These are phyloP conservation scores for Chrysotoxum bicinctum DNA, from an alignment of 2,888 invertebrate species.

Conservation along the genomic window DNA sequence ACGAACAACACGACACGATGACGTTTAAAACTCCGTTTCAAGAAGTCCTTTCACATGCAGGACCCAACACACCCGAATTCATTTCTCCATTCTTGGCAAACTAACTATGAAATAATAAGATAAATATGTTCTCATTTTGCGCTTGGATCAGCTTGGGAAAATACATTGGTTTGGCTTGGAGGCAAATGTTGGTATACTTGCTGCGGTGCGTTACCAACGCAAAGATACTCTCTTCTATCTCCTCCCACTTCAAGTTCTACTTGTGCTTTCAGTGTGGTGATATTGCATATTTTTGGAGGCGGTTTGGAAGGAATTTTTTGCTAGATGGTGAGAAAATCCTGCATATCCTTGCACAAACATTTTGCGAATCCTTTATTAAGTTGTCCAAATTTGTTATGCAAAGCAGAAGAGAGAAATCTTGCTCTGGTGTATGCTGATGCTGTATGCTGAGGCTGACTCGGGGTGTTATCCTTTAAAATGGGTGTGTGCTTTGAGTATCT, in stretches of 20 bases:
- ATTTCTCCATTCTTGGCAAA: constrained; percentile 63
- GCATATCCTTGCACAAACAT: constrained; percentile 70
- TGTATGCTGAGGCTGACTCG: constrained; percentile 19
- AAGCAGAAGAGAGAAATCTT: constrained; percentile 50
- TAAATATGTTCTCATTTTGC: constrained; percentile 70
- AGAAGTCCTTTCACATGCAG: constrained; percentile 14
- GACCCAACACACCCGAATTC: constrained; percentile 21
- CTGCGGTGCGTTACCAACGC: constrained; percentile 4
- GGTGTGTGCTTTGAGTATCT: background rate
- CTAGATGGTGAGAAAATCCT: constrained; percentile 67
- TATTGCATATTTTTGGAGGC: constrained; percentile 52
- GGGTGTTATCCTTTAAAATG: background rate
- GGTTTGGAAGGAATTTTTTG: constrained; percentile 47
- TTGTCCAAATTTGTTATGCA: constrained; percentile 72
- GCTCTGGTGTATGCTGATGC: constrained; percentile 23
- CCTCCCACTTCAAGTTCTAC: background rate
- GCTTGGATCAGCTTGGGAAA: constrained; percentile 64
- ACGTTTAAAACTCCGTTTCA: constrained; percentile 20
- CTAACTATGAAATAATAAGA: constrained; percentile 72
- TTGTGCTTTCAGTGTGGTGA: constrained; percentile 3
- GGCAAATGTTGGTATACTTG: constrained; percentile 7
- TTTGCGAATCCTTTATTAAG: constrained; percentile 70
- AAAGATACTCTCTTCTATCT: background rate
- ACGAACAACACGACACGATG: background rate
- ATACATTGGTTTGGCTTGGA: constrained; percentile 53